Conservation (phyloP, 1,140 invertebrate species). For the Stegodyphus mimosarum region DNA sequence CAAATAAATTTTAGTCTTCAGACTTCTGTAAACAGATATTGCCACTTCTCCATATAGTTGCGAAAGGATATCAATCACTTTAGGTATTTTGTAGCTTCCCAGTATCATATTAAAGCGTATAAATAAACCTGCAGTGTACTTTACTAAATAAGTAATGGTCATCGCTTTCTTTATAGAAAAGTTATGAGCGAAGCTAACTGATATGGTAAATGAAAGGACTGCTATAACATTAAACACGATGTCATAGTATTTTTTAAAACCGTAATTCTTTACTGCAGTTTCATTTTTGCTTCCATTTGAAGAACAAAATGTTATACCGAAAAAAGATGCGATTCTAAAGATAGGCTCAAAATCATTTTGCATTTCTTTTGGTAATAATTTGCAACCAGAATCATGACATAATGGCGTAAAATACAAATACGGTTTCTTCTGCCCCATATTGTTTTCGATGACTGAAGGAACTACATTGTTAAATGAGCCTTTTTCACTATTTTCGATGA, state of each 20-base stretch:
- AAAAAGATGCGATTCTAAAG: slow-evolving; percentile 18
- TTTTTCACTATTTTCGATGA: neutral
- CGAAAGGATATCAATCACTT: slow-evolving; percentile 21
- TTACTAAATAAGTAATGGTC: slow-evolving; percentile 24
- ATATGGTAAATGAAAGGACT: slow-evolving; percentile 16
- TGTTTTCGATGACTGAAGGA: neutral
- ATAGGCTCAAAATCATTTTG: slow-evolving; percentile 32
- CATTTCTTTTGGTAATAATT: slow-evolving; percentile 7
- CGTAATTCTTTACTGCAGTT: neutral
- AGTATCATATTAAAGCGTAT: slow-evolving; percentile 28
- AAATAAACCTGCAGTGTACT: slow-evolving; percentile 15
- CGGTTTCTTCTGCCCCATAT: neutral
- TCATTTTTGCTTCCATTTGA: neutral
- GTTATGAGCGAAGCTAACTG: slow-evolving; percentile 22
- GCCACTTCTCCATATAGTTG: slow-evolving; percentile 23
- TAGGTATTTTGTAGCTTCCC: slow-evolving; percentile 14
- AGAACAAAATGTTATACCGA: slow-evolving; percentile 16
- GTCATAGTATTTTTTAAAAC: slow-evolving; percentile 28
- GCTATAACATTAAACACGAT: neutral
- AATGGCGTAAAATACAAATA: slow-evolving; percentile 4
- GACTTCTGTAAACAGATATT: slow-evolving; percentile 8
- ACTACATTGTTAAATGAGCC: neutral
- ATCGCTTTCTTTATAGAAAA: slow-evolving; percentile 22
- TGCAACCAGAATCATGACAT: neutral
- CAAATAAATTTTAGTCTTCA: slow-evolving; percentile 25